Evolutionary conservation across 2,888 invertebrate species (phyloP), one percentile per base, ranked within the genome.

Genomic region (Volucella inflata): DNA sequence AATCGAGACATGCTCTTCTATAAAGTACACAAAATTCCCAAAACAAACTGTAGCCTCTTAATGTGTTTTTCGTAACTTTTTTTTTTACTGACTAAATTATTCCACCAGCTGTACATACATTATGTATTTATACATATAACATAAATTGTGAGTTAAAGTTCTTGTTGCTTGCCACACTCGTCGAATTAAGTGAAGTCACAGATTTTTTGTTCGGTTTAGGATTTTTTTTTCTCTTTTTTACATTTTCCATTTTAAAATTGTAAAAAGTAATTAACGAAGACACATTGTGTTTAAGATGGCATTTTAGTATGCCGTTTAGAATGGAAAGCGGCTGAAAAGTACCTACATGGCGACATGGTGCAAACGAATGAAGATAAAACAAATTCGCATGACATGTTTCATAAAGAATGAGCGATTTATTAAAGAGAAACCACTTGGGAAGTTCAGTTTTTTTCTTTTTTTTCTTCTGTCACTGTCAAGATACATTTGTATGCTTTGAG

Each of bases 261-360:
- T 85, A 85, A 85, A 85, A 81, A 85, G 85, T 81, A 85, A 85
- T 85, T 81, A 85, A 85, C 60, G 85, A 85, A 85, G 85, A 85
- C 81, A 85, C 85, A 81, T 85, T 81, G 85, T 85, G 67, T 85
- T 85, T 76, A 85, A 85, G 76, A 72, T 77, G 81, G 76, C 62
- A 81, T 85, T 81, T 85, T 81, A 81, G 71, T 57, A 76, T 67
- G 76, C 71, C 76, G 71, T 85, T 84, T 71, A 71, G 65, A 60
- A 62, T 14, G n/a, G 60, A 46, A 48, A 14, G 51, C 65, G 36
- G 6, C 57, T 38, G 36, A 70, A 36, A 14, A 10, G 16, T 9
- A 40, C n/a, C 36, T 48, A 48, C 44, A 48, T 48, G 72, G 44
- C 65, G 50, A 42, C 78, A 59, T 60, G 68, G 48, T 57, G 57